Evolutionary conservation across 2,888 invertebrate species (phyloP).

Genomic region (Lithophane semibrunnea): DNA sequence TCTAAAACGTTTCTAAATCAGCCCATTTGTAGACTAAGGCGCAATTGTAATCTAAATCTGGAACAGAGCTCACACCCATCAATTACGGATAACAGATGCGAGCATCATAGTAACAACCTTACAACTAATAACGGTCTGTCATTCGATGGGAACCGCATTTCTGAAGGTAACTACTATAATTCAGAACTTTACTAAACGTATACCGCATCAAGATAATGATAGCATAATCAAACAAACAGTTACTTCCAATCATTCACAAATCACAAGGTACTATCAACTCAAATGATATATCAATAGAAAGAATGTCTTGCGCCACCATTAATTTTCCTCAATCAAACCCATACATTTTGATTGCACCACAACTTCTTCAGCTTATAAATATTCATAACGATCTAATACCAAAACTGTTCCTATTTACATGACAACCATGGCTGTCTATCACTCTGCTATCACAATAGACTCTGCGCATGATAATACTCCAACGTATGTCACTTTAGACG

Average conservation of each 20-base stretch:
- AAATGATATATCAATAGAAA: slow-evolving; percentile 43
- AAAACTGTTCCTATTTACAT: slow-evolving; percentile 63
- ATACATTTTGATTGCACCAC: slow-evolving; percentile 48
- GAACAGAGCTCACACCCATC: neutral
- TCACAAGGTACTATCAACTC: slow-evolving; percentile 12
- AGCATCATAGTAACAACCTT: neutral
- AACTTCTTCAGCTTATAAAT: slow-evolving; percentile 60
- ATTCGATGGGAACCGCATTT: slow-evolving; percentile 1
- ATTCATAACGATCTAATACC: slow-evolving; percentile 62
- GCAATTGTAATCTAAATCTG: neutral
- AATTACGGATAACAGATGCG: neutral
- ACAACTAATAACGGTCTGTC: neutral
- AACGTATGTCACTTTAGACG: slow-evolving; percentile 64
- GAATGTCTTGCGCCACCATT: slow-evolving; percentile 40
- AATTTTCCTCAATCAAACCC: slow-evolving; percentile 50
- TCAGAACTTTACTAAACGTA: slow-evolving; percentile 15
- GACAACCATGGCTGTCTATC: slow-evolving; percentile 64
- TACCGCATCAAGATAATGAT: slow-evolving; percentile 42
- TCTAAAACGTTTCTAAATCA: neutral
- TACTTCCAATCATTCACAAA: slow-evolving; percentile 25
- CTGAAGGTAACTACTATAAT: slow-evolving; percentile 13
- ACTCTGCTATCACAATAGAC: slow-evolving; percentile 66
- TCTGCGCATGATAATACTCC: slow-evolving; percentile 55
- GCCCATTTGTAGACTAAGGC: neutral
- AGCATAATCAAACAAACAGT: slow-evolving; percentile 41